Evolutionary conservation across 1,140 invertebrate species (phyloP).

Genomic region (Pogonognathellus flavescens): DNA sequence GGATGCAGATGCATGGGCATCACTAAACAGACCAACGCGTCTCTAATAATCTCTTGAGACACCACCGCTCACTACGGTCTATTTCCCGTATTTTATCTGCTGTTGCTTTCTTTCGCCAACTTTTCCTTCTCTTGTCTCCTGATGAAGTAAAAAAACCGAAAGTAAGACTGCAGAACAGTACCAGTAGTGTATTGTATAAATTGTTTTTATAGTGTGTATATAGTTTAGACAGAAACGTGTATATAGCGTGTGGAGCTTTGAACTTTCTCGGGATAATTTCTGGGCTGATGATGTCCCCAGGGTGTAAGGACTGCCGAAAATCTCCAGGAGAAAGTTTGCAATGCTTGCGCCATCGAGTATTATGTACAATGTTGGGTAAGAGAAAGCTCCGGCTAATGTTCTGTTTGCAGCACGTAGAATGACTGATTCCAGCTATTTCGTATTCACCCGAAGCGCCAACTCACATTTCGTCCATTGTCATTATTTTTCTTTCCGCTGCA

Average conservation of each 20-base stretch:
- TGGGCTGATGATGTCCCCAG: slow-evolving; percentile 30
- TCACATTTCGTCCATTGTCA: neutral
- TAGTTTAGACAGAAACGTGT: neutral
- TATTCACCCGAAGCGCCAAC: neutral
- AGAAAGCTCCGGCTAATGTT: neutral
- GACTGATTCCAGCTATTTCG: slow-evolving; percentile 3
- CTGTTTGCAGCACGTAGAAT: neutral
- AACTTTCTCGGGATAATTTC: slow-evolving; percentile 43
- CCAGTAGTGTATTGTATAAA: neutral
- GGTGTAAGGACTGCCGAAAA: slow-evolving; percentile 27
- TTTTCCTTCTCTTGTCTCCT: neutral
- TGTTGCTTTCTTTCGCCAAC: slow-evolving; percentile 21
- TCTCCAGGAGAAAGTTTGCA: slow-evolving; percentile 26
- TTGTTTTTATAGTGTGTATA: neutral
- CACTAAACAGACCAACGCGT: slow-evolving; percentile 14
- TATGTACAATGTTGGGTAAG: neutral
- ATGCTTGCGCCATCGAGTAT: slow-evolving; percentile 11
- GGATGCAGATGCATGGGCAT: slow-evolving; percentile 28
- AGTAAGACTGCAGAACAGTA: too few relatives aligned
- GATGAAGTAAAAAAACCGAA: neutral
- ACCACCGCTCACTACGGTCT: slow-evolving; percentile 4
- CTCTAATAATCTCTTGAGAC: slow-evolving; percentile 25
- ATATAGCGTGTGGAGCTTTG: slow-evolving; percentile 6
- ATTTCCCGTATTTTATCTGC: neutral
- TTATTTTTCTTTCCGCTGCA: neutral